phyloP scores from a whole-genome alignment of 2,888 invertebrate species.

The Osmoderma eremita region DNA sequence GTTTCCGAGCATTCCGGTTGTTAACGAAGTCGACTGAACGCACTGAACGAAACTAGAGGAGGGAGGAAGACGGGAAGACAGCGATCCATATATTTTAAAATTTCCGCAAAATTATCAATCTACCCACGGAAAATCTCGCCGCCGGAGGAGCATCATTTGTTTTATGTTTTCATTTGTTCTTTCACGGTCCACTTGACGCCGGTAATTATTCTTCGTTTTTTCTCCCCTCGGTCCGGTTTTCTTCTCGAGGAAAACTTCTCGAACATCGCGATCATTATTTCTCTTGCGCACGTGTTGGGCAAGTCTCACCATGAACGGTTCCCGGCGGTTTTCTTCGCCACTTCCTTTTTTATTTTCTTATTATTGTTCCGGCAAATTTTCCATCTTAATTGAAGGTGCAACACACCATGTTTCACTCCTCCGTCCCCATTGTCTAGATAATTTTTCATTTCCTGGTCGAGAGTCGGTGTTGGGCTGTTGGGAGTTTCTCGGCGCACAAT shows the following conservation, averaged over 20 bases:
- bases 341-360: slow-evolving; percentile 1
- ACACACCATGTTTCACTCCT: slow-evolving; percentile 61
- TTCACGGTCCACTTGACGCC: slow-evolving; percentile 62
- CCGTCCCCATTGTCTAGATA: slow-evolving; percentile 59
- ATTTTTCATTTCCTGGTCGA: slow-evolving; percentile 59
- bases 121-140: slow-evolving; percentile 39
- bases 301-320: background rate
- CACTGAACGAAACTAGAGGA: slow-evolving; percentile 1
- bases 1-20: background rate
- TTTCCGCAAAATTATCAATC: slow-evolving; percentile 52
- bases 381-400: slow-evolving; percentile 61
- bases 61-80: background rate
- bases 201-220: slow-evolving; percentile 60
- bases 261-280: slow-evolving; percentile 16
- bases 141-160: slow-evolving; percentile 59
- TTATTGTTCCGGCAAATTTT: slow-evolving; percentile 5
- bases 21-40: slow-evolving; percentile 10
- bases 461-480: background rate
- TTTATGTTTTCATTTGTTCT: slow-evolving; percentile 64
- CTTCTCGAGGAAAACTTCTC: slow-evolving; percentile 13
- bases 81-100: slow-evolving; percentile 54
- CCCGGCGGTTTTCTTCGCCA: background rate
- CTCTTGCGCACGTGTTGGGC: slow-evolving; percentile 1
- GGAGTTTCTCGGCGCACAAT: slow-evolving; percentile 51
- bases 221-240: background rate